These are phyloP conservation scores for Brachyhypopomus gauderio DNA, from an alignment of 2,113 vertebrate genomes.

Conservation along the genomic window DNA sequence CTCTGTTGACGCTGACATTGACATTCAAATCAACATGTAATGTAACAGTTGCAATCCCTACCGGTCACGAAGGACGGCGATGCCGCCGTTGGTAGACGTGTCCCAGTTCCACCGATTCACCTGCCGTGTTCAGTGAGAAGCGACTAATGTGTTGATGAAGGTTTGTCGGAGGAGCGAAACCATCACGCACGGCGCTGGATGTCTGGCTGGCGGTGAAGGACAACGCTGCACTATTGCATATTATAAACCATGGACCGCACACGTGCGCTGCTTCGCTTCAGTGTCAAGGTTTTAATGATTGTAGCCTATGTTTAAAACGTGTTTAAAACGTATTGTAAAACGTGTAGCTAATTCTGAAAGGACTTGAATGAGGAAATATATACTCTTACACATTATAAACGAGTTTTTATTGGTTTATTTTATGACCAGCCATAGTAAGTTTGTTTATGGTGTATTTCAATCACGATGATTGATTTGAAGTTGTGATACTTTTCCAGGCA, in stretches of 20 bases:
- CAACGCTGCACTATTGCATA: not conserved
- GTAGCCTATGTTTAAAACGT: constrained; percentile 2
- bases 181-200: too few relatives aligned
- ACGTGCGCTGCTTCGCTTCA: not conserved
- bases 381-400: constrained; percentile 11
- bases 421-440: not conserved
- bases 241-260: not conserved
- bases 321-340: not conserved
- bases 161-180: too few relatives aligned
- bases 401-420: not conserved
- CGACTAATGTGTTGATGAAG: too few relatives aligned
- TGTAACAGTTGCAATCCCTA: too few relatives aligned
- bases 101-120: too few relatives aligned
- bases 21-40: too few relatives aligned
- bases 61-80: too few relatives aligned
- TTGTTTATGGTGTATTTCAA: not conserved
- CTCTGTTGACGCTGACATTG: too few relatives aligned
- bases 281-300: not conserved
- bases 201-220: not conserved
- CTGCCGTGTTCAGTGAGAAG: too few relatives aligned
- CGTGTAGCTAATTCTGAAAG: constrained; percentile 17
- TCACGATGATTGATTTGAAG: too few relatives aligned
- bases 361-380: constrained; percentile 22
- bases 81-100: too few relatives aligned
- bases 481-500: too few relatives aligned